Base-by-base conservation (phyloP, 2,888 invertebrate genomes). In the Cataglyphis rosenhaueri region DNA sequence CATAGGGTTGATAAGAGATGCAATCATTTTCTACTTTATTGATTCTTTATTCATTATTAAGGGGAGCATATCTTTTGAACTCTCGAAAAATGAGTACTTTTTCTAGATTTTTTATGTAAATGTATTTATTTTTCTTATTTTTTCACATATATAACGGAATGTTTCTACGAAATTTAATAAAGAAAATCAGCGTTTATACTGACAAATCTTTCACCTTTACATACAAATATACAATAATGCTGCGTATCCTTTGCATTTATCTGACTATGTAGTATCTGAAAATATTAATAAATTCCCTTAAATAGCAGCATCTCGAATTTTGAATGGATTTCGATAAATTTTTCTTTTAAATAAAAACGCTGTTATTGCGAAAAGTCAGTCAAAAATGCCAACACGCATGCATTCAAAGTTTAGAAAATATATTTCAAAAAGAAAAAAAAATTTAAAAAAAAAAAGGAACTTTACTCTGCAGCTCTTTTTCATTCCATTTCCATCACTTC, bases 331-430 rank as follows among this genome's bases (percentile, higher is more conserved):
- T 48, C 21, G 15, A 35, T 55, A 32, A 68, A 12, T 38, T 5
- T 5, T 57, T 71, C n/a, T 29, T 57, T 71, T n/a, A 35, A 44
- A 32, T 61, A 59, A 8, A 52, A 73, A 12, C 12, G 15, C 21
- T 55, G 5, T 21, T 71, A 32, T n/a, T 10, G 4, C 18, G 9
- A 59, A 59, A 35, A 10, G 10, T 29, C 5, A 5, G 21, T 18
- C 25, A 6, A 57, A 29, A 29, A 35, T 4, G 6, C 35, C 5
- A 35, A 18, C 21, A 59, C 3, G 29, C 44, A 52, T 2, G 8
- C n/a, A n/a, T 59, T 10, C 41, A 29, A 59, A 73, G 29, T 59
- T 25, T 29, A 38, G 10, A 18, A 57, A 38, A 71, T 57, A 73
- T 41, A 41, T 59, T 44, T 10, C 9, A n/a, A 2, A 5, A 57